Evolutionary conservation across 2,797 vertebrate species (phyloP).

Genomic region (Chelmon rostratus): DNA sequence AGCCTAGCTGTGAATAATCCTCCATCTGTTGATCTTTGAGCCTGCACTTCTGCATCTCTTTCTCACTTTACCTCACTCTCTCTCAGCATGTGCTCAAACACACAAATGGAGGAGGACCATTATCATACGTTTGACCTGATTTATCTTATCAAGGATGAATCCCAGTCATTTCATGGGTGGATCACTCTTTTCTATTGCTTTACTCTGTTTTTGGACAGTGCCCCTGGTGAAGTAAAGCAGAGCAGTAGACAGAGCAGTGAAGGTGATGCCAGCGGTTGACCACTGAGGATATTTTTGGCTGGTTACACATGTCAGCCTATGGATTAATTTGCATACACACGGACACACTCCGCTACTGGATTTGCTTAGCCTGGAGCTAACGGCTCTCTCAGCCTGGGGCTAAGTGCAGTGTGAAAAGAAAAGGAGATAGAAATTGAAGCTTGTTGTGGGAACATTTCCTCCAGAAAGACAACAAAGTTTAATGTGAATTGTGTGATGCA

Average conservation of each 20-base stretch:
- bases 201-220: neutral
- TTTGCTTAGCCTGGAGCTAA: too few relatives aligned
- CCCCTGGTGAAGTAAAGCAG: neutral
- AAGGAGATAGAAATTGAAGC: too few relatives aligned
- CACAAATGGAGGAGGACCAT: neutral
- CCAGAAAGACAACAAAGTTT: too few relatives aligned
- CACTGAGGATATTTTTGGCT: too few relatives aligned
- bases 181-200: neutral
- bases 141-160: neutral
- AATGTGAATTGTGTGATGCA: too few relatives aligned
- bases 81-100: neutral
- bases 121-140: neutral
- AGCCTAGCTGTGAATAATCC: constrained; percentile 78
- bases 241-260: too few relatives aligned
- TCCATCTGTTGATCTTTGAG: constrained; percentile 80
- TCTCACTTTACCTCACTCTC: constrained; percentile 23
- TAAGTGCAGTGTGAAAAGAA: too few relatives aligned
- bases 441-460: too few relatives aligned
- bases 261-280: neutral
- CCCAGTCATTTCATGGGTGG: neutral
- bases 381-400: too few relatives aligned
- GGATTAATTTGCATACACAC: too few relatives aligned
- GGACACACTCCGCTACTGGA: too few relatives aligned
- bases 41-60: constrained; percentile 47
- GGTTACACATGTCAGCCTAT: too few relatives aligned